phyloP scores from a whole-genome alignment of 2,888 invertebrate species.

The Ophonus ardosiacus region DNA sequence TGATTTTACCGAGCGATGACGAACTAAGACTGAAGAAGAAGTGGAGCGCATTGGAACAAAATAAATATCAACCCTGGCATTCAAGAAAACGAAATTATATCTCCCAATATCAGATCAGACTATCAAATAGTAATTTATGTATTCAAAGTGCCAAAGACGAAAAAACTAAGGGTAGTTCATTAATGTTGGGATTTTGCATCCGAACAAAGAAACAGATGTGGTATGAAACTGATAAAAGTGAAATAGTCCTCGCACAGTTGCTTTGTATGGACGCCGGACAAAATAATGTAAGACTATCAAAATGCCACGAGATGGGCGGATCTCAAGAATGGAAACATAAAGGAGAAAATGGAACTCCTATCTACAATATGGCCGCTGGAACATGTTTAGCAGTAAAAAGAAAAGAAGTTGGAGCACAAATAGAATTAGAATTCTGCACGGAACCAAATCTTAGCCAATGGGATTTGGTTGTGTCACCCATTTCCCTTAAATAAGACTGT shows the following conservation, averaged over 20 bases:
- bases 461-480: constrained; percentile 76
- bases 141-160: constrained; percentile 87
- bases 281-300: constrained; percentile 84
- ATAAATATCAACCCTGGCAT: constrained; percentile 90
- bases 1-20: constrained; percentile 82
- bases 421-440: constrained; percentile 82
- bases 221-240: constrained; percentile 90
- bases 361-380: constrained; percentile 92
- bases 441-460: constrained; percentile 77
- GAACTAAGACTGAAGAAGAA: constrained; percentile 79
- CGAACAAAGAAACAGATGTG: constrained; percentile 87
- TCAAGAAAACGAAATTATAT: constrained; percentile 87
- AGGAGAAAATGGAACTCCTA: constrained; percentile 83
- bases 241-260: constrained; percentile 89
- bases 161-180: constrained; percentile 86
- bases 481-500: constrained; percentile 53
- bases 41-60: constrained; percentile 80
- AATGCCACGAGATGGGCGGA: constrained; percentile 95
- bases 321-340: constrained; percentile 95
- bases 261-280: constrained; percentile 90
- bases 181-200: constrained; percentile 85
- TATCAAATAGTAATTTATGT: constrained; percentile 86
- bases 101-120: constrained; percentile 84
- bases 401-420: constrained; percentile 74
- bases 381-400: constrained; percentile 84